Conservation (phyloP, 2,113 vertebrate species). For the Alectura lathami region DNA sequence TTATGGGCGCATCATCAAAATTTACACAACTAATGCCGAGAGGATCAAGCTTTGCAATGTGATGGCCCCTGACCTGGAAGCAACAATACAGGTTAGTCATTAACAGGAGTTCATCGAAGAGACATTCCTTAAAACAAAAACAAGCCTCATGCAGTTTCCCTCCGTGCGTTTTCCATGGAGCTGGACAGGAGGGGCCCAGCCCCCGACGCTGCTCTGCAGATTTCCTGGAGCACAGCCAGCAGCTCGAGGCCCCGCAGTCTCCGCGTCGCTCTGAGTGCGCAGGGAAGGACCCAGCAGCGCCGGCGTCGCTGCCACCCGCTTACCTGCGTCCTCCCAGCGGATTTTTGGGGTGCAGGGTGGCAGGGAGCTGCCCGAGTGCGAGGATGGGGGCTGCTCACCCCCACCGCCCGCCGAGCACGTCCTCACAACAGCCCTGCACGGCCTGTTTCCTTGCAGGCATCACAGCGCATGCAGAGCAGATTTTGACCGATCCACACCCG, state of each 20-base stretch:
- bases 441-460: no score
- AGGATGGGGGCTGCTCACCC: no score
- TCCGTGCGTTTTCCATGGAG: background rate
- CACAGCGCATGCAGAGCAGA: no score
- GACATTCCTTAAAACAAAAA: background rate
- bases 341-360: background rate
- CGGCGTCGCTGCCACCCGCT: no score
- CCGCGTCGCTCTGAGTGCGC: background rate
- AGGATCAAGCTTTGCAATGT: constrained; percentile 95
- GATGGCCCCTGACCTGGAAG: constrained; percentile 93
- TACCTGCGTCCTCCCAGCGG: background rate
- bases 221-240: no score
- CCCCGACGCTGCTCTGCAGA: no score
- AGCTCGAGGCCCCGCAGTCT: no score
- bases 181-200: background rate
- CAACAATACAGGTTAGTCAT: constrained; percentile 78
- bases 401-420: no score
- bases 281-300: background rate
- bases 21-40: constrained; percentile 96
- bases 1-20: constrained; percentile 91
- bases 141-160: background rate
- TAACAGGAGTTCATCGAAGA: constrained; percentile 45
- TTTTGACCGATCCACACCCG: no score
- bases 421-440: no score
- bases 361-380: no score